Percentiles rank a stretch among this genome's conserved stretches.
Conservation (phyloP, 2,113 vertebrate genomes). For the Malurus cyaneus region DNA sequence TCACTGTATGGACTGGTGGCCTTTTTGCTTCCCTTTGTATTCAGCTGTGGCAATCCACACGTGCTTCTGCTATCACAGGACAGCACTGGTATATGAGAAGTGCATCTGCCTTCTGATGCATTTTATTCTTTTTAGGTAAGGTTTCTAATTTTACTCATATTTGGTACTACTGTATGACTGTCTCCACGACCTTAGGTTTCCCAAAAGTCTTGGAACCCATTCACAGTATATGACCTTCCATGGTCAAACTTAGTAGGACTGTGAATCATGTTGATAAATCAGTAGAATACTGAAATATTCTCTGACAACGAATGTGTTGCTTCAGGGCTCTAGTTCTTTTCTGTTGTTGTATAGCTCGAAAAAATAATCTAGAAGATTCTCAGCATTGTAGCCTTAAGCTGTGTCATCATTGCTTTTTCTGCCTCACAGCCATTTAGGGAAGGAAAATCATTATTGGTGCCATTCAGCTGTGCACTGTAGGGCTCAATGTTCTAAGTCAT, state of each 20-base stretch:
- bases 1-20: slow-evolving; percentile 66
- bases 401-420: not conserved
- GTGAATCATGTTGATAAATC: not conserved
- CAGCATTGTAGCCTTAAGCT: not conserved
- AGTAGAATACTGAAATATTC: not conserved
- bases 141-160: fast-evolving
- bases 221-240: not conserved
- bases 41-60: not conserved
- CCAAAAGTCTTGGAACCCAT: not conserved
- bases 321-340: not conserved
- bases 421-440: not conserved
- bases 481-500: not conserved
- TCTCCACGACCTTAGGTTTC: not conserved
- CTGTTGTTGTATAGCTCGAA: not conserved
- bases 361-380: not conserved
- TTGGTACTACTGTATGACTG: not conserved
- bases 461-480: not conserved
- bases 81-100: fast-evolving
- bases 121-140: not conserved
- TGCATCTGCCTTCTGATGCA: not conserved
- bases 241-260: not conserved
- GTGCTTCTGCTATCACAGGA: not conserved
- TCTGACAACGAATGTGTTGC: not conserved
- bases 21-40: not conserved
- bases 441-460: not conserved